phyloP scores from a whole-genome alignment of 2,113 vertebrate species.

The Rallus limicola region DNA sequence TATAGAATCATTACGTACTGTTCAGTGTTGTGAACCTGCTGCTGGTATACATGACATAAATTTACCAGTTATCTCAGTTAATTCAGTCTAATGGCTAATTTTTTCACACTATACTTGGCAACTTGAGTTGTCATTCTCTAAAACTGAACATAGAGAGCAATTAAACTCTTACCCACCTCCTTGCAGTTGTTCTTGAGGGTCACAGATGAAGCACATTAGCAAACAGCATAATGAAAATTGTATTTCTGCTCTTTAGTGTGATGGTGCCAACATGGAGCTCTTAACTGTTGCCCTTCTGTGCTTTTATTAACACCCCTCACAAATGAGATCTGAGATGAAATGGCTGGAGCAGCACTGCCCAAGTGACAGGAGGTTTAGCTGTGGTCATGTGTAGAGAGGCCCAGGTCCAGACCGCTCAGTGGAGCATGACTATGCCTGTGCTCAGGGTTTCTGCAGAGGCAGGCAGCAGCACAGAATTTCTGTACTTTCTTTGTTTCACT shows the following conservation, averaged over 20 bases:
- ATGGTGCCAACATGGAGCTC: not conserved
- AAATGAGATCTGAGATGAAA: not conserved
- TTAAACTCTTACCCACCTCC: not conserved
- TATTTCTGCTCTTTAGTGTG: not conserved
- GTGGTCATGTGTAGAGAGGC: not conserved
- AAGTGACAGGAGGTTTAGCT: not conserved
- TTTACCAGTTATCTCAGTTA: not conserved
- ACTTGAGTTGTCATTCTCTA: not conserved
- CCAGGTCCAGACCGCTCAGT: not conserved
- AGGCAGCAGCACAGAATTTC: not conserved
- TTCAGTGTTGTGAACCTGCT: not conserved
- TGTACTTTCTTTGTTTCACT: not conserved
- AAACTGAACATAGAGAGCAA: not conserved
- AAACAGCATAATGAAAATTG: not conserved
- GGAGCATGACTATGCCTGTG: fast-evolving
- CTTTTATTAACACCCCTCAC: not conserved
- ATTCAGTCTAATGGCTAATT: not conserved
- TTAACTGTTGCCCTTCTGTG: not conserved
- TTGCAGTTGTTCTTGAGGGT: not conserved
- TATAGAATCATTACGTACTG: not conserved
- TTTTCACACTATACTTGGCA: not conserved
- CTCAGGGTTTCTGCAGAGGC: not conserved
- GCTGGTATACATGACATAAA: not conserved
- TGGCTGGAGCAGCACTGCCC: not conserved
- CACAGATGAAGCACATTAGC: not conserved